Base-by-base conservation (phyloP, 2,797 vertebrate genomes). In the Orientallactaga sibirica region DNA sequence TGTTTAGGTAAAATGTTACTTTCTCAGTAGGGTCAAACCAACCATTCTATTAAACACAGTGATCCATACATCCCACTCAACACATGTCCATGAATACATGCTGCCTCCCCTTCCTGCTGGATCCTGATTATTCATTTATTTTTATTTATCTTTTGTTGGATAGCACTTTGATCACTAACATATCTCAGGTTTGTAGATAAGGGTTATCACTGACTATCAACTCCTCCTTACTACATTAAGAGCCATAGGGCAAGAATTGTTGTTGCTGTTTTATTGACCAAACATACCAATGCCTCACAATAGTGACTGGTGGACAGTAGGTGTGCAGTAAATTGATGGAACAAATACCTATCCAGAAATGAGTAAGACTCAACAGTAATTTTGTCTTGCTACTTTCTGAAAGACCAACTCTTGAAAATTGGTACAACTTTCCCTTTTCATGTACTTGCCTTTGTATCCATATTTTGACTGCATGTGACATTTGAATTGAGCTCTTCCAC, bases 61-160 rank as follows among this genome's bases (percentile, higher is more conserved):
- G 27, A 27, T 11, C 10, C 66, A 7, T 0, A 15, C 58, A n/a
- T 41, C 80, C 33, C 2, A 6, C 1, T 0, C n/a, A 61, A 37
- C 29, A 37, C 14, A 4, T 1, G 4, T 9, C 48, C 2, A 3
- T 16, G 29, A 12, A 10, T 18, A 29, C 2, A 6, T 3, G 20
- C 1, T 1, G 3, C 25, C 5, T 16, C 14, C 24, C 37, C 66
- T 58, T 2, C 19, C 9, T 4, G 0, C 61, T 29, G 9, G 19
- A 4, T 66, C 7, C 1, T 29, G 33, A 37, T 37, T 37, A 18
- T 73, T n/a, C 14, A 12, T 74, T 64, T 48, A 18, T 25, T 62
- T 55, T 79, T 77, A 48, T 48, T 48, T 48, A 48, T 25, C 43
- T 55, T 79, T 80, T 73, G 20, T 22, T 83, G 16, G 70, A 5